Percentiles rank a stretch among this genome's conserved stretches.
These are phyloP conservation scores for Hypothenemus hampei DNA, from an alignment of 1,140 invertebrate genomes.

Conservation along the genomic window DNA sequence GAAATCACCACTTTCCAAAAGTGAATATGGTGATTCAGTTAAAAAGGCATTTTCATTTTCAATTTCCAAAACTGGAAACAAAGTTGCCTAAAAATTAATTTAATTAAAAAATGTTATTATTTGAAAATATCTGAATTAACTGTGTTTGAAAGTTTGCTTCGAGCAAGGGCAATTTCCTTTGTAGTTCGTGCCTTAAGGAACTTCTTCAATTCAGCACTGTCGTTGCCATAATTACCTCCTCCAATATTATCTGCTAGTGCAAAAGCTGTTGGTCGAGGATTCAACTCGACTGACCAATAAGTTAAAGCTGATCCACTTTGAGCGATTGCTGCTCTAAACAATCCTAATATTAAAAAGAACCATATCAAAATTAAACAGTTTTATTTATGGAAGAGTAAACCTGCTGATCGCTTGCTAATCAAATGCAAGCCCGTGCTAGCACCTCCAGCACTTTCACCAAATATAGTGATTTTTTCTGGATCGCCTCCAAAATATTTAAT, in stretches of 20 bases:
- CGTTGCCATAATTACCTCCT: background rate
- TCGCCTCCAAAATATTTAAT: slow-evolving; percentile 2
- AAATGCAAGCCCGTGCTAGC: background rate
- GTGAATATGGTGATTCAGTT: background rate
- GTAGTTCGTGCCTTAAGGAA: background rate
- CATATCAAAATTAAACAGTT: background rate
- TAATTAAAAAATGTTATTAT: background rate
- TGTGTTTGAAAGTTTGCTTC: background rate
- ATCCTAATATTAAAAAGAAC: background rate
- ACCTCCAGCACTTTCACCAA: slow-evolving; percentile 13
- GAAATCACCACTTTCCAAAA: slow-evolving; percentile 6
- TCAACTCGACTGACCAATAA: background rate
- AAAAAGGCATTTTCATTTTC: slow-evolving; percentile 1
- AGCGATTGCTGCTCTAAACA: slow-evolving; percentile 9
- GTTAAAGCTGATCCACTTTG: slow-evolving; percentile 2
- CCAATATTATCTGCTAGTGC: background rate
- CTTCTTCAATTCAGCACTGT: background rate
- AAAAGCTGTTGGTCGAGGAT: background rate
- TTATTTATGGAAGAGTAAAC: no score
- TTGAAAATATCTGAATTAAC: background rate
- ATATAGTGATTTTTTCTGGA: slow-evolving; percentile 2
- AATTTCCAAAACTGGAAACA: background rate
- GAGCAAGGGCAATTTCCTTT: background rate
- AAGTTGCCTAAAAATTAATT: background rate
- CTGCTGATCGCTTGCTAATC: slow-evolving; percentile 5